Evolutionary conservation across 2,888 invertebrate genomes (phyloP).

Genomic region (Caenorhabditis sulstoni): DNA sequence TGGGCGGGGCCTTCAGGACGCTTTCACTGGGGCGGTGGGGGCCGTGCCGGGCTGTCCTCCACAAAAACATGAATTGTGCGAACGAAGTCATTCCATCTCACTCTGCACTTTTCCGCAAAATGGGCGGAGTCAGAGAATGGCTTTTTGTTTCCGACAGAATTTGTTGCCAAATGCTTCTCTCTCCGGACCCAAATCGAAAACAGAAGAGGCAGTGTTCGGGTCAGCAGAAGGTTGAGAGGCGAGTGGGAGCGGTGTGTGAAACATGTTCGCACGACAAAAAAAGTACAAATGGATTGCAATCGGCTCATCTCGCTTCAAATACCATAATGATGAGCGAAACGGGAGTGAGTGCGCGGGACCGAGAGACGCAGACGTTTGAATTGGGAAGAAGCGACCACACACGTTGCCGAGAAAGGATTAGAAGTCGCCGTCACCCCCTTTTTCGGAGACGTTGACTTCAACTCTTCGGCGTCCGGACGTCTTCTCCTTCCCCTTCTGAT

Average conservation of each 20-base stretch:
- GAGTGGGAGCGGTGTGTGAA: conserved; percentile 14
- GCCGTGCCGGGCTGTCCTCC: background rate
- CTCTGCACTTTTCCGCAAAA: conserved; percentile 42
- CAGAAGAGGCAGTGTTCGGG: background rate
- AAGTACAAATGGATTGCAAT: conserved; percentile 59
- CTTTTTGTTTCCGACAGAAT: background rate
- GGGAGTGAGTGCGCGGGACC: background rate
- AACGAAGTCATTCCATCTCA: conserved; percentile 25
- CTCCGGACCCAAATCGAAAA: background rate
- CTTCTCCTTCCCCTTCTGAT: background rate
- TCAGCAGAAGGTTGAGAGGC: background rate
- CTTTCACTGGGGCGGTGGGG: background rate
- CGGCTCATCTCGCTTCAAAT: conserved; percentile 59
- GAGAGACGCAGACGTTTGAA: conserved; percentile 17
- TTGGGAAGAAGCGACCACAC: conserved; percentile 52
- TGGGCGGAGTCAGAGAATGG: conserved; percentile 13
- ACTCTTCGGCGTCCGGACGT: too few species aligned
- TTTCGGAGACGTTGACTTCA: background rate
- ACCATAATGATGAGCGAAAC: conserved; percentile 52
- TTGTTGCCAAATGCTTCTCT: too few species aligned
- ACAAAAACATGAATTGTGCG: conserved; percentile 24
- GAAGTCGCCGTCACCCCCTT: conserved; percentile 7
- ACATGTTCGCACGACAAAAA: conserved; percentile 33
- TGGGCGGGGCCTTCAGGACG: background rate
- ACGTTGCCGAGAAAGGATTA: conserved; percentile 51